Base-by-base conservation (phyloP, 2,113 vertebrate species). In the Trogon surrucura region DNA sequence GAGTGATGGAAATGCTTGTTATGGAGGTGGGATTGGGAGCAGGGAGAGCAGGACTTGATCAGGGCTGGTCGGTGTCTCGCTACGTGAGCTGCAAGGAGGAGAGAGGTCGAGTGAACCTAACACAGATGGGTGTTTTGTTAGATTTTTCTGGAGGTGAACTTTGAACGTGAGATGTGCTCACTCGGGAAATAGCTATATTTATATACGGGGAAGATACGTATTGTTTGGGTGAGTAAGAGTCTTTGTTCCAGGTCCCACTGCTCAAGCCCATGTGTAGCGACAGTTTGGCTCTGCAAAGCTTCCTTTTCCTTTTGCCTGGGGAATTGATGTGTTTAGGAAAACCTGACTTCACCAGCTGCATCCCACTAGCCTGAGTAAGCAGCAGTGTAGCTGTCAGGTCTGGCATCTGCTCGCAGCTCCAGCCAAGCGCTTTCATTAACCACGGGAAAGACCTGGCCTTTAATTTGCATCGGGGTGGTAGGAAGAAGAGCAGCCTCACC, bases 241-340 rank as follows among this genome's bases (percentile, higher is more conserved):
- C 80, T 95, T 97, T 97, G 91, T 96, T 95, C 65, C 2, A 1
- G 83, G 67, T 92, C 92, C 57, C 0, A 0, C 73, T 93, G 65
- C 91, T 83, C 10, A 74, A 81, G 36, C 83, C 86, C 72, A 19
- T 10, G 3, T 78, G 91, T 83, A 78, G 77, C 1, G 3, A 87
- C 57, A 17, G 1, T 78, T 94, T 93, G 94, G 83, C 94, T 93
- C 94, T 80, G 72, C 85, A 66, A 3, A 88, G 85, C 72, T 97
- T 97, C 94, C 94, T 96, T 86, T 95, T 96, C 94, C 94, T 93
- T 41, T 94, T 9, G 5, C 77, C 22, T 66, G 48, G 60, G 84
- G 80, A 91, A 71, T 32, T 70, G 64, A 75, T 83, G 62, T 60
- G 38, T 61, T 62, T 51, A 45, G 77, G 83, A 87, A 84, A 92